phyloP scores from a whole-genome alignment of 2,113 vertebrate species.

The Caloenas nicobarica region DNA sequence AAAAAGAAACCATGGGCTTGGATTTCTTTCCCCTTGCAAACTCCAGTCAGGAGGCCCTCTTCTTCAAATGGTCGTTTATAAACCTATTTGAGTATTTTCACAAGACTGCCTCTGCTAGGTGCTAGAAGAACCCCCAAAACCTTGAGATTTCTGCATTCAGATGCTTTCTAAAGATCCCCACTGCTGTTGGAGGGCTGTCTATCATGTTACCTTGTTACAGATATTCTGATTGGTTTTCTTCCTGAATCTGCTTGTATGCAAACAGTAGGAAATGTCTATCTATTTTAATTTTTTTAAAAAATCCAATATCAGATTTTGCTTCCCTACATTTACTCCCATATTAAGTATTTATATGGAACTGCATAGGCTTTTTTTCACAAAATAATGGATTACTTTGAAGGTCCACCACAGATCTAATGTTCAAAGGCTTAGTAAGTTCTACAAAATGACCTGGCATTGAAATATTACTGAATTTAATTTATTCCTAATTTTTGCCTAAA shows the following conservation, averaged over 20 bases:
- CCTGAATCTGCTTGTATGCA: neutral
- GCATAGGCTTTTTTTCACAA: neutral
- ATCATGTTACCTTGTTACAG: neutral
- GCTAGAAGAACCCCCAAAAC: neutral
- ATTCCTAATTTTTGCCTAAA: neutral
- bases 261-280: neutral
- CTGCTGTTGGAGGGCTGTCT: neutral
- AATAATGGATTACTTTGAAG: neutral
- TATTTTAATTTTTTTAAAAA: neutral
- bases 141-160: neutral
- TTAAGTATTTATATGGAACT: neutral
- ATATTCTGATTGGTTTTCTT: neutral
- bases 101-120: neutral
- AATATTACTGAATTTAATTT: neutral
- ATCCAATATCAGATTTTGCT: neutral
- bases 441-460: neutral
- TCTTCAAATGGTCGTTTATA: neutral
- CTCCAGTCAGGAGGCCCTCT: neutral
- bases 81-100: neutral
- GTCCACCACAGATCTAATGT: neutral
- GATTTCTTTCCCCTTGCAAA: conserved; percentile 52
- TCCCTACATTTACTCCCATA: neutral
- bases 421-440: neutral
- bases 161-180: neutral
- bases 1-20: conserved; percentile 31